Percentiles rank a stretch among this genome's conserved stretches.
phyloP scores from a whole-genome alignment of 2,888 invertebrate genomes.

The Phyllotreta cruciferae region DNA sequence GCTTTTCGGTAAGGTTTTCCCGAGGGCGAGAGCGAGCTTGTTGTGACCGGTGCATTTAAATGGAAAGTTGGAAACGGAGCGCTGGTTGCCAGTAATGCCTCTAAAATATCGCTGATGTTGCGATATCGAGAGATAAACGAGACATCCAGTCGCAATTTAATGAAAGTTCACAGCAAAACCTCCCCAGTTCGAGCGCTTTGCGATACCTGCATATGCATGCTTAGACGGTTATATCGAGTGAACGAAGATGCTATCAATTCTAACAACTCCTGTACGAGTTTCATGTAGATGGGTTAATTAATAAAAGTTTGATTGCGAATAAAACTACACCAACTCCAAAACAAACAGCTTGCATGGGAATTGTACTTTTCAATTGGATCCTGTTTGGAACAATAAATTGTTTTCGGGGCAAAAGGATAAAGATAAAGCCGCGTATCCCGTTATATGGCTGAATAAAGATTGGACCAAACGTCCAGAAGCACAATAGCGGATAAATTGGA shows the following conservation, averaged over 20 bases:
- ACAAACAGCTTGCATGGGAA: too few species aligned
- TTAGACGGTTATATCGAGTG: too few species aligned
- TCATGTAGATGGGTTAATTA: too few species aligned
- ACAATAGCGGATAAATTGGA: too few species aligned
- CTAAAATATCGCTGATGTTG: slow-evolving; percentile 16
- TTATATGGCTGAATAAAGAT: too few species aligned
- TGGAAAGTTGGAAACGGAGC: slow-evolving; percentile 6
- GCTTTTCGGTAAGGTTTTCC: slow-evolving; percentile 5
- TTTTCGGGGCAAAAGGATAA: not conserved
- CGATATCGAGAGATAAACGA: slow-evolving; percentile 14
- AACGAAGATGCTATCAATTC: too few species aligned
- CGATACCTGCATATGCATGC: too few species aligned
- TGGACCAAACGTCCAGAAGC: too few species aligned
- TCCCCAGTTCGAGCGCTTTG: too few species aligned
- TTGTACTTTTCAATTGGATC: not conserved
- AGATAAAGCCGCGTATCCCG: not conserved
- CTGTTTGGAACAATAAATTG: slow-evolving; percentile 1
- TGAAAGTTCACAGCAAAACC: slow-evolving; percentile 3
- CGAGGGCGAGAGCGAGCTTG: slow-evolving; percentile 15
- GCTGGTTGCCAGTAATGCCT: not conserved
- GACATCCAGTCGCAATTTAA: slow-evolving; percentile 6
- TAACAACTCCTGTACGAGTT: too few species aligned
- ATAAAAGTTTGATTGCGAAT: too few species aligned
- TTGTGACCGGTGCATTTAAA: slow-evolving; percentile 24
- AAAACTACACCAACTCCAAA: too few species aligned